Conservation (phyloP, 2,113 vertebrate genomes). For the Bos javanicus region DNA sequence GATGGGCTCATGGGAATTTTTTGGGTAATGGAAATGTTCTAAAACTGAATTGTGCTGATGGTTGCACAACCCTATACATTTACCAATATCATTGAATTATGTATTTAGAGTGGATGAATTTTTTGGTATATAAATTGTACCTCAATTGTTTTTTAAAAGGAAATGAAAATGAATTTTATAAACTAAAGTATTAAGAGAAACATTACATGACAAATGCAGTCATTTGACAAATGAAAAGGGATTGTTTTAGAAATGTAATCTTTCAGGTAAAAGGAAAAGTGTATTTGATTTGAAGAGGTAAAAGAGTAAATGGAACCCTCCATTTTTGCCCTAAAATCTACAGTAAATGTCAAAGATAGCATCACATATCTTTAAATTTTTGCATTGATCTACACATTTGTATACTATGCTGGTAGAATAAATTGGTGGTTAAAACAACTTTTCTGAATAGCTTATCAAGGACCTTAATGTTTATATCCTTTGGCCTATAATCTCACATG, state of each 20-base stretch:
- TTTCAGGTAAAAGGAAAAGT: neutral
- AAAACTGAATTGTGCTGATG: neutral
- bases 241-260: neutral
- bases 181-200: slow-evolving; percentile 11
- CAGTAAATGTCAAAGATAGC: neutral
- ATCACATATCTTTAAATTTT: neutral
- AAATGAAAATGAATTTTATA: neutral
- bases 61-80: neutral
- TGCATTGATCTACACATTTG: neutral
- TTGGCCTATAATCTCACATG: neutral
- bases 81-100: neutral
- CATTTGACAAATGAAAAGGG: neutral
- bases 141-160: neutral
- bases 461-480: neutral
- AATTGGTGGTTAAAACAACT: neutral
- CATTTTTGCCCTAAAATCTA: neutral
- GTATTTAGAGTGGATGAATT: neutral
- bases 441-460: neutral
- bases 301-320: neutral
- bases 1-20: neutral
- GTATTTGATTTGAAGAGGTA: neutral
- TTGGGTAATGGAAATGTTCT: neutral
- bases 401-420: neutral
- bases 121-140: neutral
- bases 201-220: neutral